phyloP scores from a whole-genome alignment of 2,113 vertebrate species.

The Talpa occidentalis region DNA sequence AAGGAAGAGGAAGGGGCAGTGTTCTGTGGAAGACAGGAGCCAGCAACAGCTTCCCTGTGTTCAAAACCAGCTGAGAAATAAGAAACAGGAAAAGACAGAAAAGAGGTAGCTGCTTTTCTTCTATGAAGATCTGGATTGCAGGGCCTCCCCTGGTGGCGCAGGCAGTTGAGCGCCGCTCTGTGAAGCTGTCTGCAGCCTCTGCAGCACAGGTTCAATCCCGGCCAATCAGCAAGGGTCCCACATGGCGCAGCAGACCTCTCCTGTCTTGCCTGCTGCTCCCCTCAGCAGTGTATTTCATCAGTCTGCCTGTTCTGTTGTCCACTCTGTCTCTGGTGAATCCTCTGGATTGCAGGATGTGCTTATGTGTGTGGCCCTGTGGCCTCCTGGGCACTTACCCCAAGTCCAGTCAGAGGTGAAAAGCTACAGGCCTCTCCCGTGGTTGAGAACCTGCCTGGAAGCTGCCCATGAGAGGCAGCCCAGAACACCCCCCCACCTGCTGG shows the following conservation, averaged over 20 bases:
- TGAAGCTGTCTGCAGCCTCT: too few species aligned
- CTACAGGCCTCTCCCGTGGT: background rate
- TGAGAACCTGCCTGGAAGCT: background rate
- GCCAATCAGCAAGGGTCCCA: too few species aligned
- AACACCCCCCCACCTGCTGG: accelerated
- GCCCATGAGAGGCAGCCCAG: background rate
- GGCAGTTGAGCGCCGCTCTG: too few species aligned
- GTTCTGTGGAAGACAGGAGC: background rate
- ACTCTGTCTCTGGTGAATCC: too few species aligned
- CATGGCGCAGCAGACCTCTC: too few species aligned
- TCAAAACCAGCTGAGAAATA: background rate
- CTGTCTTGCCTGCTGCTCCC: too few species aligned
- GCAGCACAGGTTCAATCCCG: too few species aligned
- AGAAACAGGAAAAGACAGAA: background rate
- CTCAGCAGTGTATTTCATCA: too few species aligned
- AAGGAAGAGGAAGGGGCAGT: background rate
- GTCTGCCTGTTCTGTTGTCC: too few species aligned
- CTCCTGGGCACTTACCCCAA: background rate
- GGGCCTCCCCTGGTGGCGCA: too few species aligned
- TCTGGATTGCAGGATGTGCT: background rate
- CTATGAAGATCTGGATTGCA: background rate
- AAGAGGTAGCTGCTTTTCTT: background rate
- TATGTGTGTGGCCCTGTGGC: background rate
- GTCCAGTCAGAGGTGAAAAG: background rate
- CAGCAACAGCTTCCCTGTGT: background rate